Evolutionary conservation across 2,888 invertebrate species (phyloP).

Genomic region (Oegoconia quadripuncta): DNA sequence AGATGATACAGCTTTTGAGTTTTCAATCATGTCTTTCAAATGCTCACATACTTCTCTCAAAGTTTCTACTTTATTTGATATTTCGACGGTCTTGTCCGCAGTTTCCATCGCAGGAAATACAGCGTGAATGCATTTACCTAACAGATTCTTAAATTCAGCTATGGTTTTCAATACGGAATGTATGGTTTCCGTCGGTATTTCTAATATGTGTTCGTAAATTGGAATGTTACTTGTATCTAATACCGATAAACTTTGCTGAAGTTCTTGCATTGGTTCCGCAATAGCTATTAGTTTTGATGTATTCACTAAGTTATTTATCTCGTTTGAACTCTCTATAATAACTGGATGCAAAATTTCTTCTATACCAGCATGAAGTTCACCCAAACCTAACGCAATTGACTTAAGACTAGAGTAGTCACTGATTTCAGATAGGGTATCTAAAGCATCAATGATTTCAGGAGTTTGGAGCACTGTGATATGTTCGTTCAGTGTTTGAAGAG

Average conservation of each 20-base stretch:
- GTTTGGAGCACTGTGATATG: slow-evolving; percentile 52
- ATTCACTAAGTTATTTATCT: slow-evolving; percentile 34
- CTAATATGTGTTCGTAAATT: slow-evolving; percentile 57
- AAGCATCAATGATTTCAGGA: slow-evolving; percentile 51
- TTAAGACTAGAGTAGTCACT: slow-evolving; percentile 57
- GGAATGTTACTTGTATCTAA: slow-evolving; percentile 60
- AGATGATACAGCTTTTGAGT: slow-evolving; percentile 25
- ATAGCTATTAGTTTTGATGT: slow-evolving; percentile 48
- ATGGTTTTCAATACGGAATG: slow-evolving; percentile 50
- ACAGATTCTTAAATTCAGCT: slow-evolving; percentile 49
- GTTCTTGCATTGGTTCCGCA: slow-evolving; percentile 58
- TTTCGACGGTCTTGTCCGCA: slow-evolving; percentile 49
- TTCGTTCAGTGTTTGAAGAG: slow-evolving; percentile 52
- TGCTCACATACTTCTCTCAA: slow-evolving; percentile 49
- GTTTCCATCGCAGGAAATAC: slow-evolving; percentile 51
- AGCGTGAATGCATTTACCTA: slow-evolving; percentile 48
- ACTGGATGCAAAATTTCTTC: slow-evolving; percentile 59
- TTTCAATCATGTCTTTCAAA: slow-evolving; percentile 43
- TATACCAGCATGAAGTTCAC: slow-evolving; percentile 48
- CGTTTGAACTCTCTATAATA: slow-evolving; percentile 48
- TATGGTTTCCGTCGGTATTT: slow-evolving; percentile 52
- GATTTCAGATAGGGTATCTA: slow-evolving; percentile 57
- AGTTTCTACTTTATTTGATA: slow-evolving; percentile 49
- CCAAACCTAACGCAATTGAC: slow-evolving; percentile 44
- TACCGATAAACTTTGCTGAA: slow-evolving; percentile 55